These are phyloP conservation scores for Drosophila kikkawai DNA, from an alignment of 1,140 invertebrate species.

Conservation along the genomic window DNA sequence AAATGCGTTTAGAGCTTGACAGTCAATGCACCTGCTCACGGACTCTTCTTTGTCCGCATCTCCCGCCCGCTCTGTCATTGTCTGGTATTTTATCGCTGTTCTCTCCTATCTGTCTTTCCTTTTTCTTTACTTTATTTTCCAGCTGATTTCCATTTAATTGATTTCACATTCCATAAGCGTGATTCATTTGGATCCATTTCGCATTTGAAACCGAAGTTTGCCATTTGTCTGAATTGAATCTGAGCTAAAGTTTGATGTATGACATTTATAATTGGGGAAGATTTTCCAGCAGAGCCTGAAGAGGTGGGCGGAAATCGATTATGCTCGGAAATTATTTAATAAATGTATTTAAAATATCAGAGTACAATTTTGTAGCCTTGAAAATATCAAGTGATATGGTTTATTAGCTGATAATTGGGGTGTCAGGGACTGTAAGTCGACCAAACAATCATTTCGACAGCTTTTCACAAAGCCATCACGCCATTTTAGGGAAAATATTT, in stretches of 20 bases:
- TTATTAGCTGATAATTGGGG: conserved; percentile 8
- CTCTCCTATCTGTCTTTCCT: background rate
- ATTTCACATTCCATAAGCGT: conserved; percentile 64
- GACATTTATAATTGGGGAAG: conserved; percentile 9
- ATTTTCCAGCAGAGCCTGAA: background rate
- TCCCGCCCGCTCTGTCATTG: conserved; percentile 35
- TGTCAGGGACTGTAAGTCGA: conserved; percentile 16
- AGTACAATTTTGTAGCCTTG: background rate
- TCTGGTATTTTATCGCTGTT: conserved; percentile 50
- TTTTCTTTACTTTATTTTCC: conserved; percentile 13
- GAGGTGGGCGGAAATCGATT: background rate
- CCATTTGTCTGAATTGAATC: conserved; percentile 6
- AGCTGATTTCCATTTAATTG: conserved; percentile 73
- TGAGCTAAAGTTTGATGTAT: background rate
- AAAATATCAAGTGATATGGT: background rate
- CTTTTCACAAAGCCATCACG: conserved; percentile 17
- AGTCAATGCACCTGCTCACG: conserved; percentile 70
- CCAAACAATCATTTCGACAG: conserved; percentile 13
- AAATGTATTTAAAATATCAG: background rate
- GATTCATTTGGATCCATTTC: conserved; percentile 46
- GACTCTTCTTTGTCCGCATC: conserved; percentile 54
- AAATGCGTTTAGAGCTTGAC: conserved; percentile 49
- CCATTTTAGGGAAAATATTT: background rate
- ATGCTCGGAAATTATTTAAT: too few relatives aligned
- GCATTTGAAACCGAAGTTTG: conserved; percentile 9